Base-by-base conservation (phyloP, 2,888 invertebrate species). In the Escarpia spicata region DNA sequence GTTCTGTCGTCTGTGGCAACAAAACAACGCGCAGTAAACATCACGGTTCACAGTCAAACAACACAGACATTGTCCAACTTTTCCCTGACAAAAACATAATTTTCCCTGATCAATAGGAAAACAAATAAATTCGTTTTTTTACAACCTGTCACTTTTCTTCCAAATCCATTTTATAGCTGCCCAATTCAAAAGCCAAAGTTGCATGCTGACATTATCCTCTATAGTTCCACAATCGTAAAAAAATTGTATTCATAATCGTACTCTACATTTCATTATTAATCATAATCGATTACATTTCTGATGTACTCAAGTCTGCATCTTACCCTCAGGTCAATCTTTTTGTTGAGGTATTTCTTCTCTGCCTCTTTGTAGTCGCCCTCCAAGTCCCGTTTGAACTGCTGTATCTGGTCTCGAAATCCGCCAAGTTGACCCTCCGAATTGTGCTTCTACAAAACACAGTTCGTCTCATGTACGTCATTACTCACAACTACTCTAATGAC, bases 371-470 rank as follows among this genome's bases (percentile, higher is more conserved):
- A 94, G 58, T 94, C 93, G 1, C 58, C 93, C 10, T 92, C 90
- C 91, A 94, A 96, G 95, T 98, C 98, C 2, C 95, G 95, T 94
- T 97, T 97, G 94, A 95, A 93, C 26, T 93, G 94, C 2, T 94
- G 93, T 0, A 97, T 95, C 93, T 96, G 94, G 26, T 96, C 96
- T 95, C 96, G 95, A 95, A 96, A 94, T 91, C 96, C 96, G 94
- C 95, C 93, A 93, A 95, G 95, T 31, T 96, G 93, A 1, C 96
- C 96, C 90, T 94, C 94, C 2, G 95, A 94, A 60, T 94, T 94
- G 75, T 95, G 94, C 92, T 94, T 95, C 96, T 96, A 92, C 26
- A 92, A 93, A 93, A 52, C 45, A 45, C 45, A 45, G 8, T 0
- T 10, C 0, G 0, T 9, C 45, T 9, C 45, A 45, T 10, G 10